phyloP scores from a whole-genome alignment of 2,113 vertebrate genomes.

The Macrotus californicus region DNA sequence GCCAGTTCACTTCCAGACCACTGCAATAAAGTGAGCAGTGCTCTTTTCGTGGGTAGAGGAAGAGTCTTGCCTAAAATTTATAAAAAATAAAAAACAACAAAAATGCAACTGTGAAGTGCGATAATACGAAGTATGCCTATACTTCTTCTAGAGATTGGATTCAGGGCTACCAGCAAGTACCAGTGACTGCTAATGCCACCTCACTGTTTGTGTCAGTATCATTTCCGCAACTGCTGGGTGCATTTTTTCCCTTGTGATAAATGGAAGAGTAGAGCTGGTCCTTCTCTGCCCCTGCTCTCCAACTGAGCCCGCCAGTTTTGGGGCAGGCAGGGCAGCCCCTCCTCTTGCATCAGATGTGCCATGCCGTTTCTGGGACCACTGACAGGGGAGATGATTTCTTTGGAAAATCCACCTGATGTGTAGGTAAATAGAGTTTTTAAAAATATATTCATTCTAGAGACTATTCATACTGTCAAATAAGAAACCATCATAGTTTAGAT shows the following conservation, averaged over 20 bases:
- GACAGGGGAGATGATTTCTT: neutral
- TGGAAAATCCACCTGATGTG: neutral
- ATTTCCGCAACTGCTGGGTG: neutral
- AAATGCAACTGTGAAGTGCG: neutral
- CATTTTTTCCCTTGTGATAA: neutral
- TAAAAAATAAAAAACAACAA: neutral
- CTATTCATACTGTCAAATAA: neutral
- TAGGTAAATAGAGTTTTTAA: neutral
- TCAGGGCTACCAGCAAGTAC: neutral
- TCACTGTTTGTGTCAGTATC: neutral
- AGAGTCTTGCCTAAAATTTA: neutral
- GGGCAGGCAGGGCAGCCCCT: neutral
- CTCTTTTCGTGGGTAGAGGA: neutral
- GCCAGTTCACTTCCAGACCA: neutral
- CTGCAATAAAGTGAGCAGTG: neutral
- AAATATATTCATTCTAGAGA: neutral
- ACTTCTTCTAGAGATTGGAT: neutral
- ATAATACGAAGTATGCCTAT: neutral
- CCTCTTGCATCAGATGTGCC: neutral
- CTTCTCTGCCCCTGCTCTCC: neutral
- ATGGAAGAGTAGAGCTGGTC: neutral
- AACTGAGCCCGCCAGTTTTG: neutral
- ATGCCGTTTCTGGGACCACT: neutral
- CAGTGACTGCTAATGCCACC: neutral
- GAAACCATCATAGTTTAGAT: neutral